Conservation (phyloP, 53 echinoderm and acorn worm species). For the Paracentrotus lividus region DNA sequence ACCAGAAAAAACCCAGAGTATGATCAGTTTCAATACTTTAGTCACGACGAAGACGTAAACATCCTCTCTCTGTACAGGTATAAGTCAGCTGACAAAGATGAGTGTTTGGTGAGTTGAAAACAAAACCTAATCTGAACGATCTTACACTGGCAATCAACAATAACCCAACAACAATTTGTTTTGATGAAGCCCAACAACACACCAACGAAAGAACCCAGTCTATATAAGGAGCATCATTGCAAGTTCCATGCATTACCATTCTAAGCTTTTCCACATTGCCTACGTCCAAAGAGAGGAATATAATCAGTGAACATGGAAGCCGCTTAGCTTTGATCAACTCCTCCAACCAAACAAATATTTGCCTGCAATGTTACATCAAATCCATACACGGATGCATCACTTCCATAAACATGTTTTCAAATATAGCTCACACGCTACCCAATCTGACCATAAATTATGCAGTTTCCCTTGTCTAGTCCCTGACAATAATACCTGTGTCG, state of each 20-base stretch:
- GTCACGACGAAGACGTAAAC: constrained; percentile 15
- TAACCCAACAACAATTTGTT: constrained; percentile 23
- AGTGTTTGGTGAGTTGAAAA: not conserved
- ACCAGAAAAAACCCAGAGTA: not conserved
- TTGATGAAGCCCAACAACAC: constrained; percentile 40
- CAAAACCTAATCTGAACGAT: constrained; percentile 42
- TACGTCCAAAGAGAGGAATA: not conserved
- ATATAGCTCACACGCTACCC: constrained; percentile 6
- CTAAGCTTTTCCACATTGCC: not conserved
- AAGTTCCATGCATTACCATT: not conserved
- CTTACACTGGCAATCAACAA: constrained; percentile 40
- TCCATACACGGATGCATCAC: constrained; percentile 35
- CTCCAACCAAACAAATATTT: constrained; percentile 62
- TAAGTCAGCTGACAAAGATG: not conserved
- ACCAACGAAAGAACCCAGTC: not conserved
- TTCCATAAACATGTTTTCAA: constrained; percentile 72
- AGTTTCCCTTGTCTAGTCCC: constrained; percentile 30
- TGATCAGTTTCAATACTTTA: not conserved
- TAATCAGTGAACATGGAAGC: constrained; percentile 41
- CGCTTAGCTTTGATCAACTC: constrained; percentile 28
- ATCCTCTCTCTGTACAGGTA: not conserved
- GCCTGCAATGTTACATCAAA: constrained; percentile 33
- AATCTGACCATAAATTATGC: constrained; percentile 58
- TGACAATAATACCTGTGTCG: constrained; percentile 11
- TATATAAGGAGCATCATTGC: constrained; percentile 7